Base-by-base conservation (phyloP, 1,140 invertebrate genomes). In the Temnothorax longispinosus region DNA sequence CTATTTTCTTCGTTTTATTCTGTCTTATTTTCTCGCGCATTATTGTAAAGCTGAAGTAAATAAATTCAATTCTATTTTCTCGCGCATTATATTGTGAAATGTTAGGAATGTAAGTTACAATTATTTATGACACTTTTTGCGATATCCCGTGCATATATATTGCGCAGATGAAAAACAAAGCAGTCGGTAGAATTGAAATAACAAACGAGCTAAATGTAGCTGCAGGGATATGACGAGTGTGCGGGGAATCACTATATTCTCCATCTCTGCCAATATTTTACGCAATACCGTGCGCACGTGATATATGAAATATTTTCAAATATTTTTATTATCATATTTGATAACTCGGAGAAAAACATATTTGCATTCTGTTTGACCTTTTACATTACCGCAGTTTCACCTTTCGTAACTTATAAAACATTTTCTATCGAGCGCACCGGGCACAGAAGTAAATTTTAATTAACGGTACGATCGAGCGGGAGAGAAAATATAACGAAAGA, bases 191-290 rank as follows among this genome's bases (percentile, higher is more conserved):
- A 67, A 35, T 67, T 50, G 18, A 86, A 80, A 81, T 71, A 86
- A 85, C 44, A 85, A 86, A 67, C 41, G 21, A 81, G 21, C 38
- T 81, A 86, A 86, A 86, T 67, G 64, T 67, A 67, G 64, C 35
- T 7, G 10, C 27, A 27, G 27, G 4, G 18, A 54, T 80, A 80
- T 44, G n/a, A 8, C n/a, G 4, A 2, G 13, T 11, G n/a, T 38
- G 64, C 21, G 15, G 10, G 18, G 1, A 21, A 65, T 47, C 41
- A n/a, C 7, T 65, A 50, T 65, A 50, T 82, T 58, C 41, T 58
- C 18, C 35, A 52, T 50, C 6, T 44, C 32, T 54, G 13, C 10
- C 47, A 69, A 41, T 41, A 72, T 72, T 58, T 72, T 71, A 15
- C 50, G 21, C 11, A 44, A 41, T 32, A 56, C 11, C 38, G 38